Conservation (phyloP, 2,888 invertebrate species). For the Melieria picta region DNA sequence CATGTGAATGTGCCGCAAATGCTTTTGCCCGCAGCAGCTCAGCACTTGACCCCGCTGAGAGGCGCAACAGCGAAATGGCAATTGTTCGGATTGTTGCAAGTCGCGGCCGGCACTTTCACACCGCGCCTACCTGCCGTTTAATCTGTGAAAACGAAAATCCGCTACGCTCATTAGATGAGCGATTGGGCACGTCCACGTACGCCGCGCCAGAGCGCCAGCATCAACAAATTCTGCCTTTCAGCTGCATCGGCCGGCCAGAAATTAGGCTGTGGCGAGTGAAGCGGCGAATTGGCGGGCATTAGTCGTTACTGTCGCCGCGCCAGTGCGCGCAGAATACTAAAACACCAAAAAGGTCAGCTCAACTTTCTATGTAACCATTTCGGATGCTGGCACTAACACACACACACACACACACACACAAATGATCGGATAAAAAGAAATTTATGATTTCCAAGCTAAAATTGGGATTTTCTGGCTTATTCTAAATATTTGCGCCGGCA, state of each 20-base stretch:
- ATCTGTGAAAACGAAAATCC: constrained; percentile 11
- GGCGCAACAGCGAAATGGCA: too few relatives aligned
- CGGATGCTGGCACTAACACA: neutral
- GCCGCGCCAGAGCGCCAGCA: constrained; percentile 3
- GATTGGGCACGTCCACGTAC: constrained; percentile 5
- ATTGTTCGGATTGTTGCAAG: neutral
- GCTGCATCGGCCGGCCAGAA: neutral
- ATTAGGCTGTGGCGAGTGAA: neutral
- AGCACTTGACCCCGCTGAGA: too few relatives aligned
- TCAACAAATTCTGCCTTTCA: neutral
- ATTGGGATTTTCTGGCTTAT: too few relatives aligned
- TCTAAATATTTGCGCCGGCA: too few relatives aligned
- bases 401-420: neutral
- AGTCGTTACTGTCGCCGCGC: neutral
- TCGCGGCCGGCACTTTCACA: constrained; percentile 23
- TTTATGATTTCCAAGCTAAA: neutral
- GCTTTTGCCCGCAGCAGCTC: neutral
- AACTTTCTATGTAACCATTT: constrained; percentile 33
- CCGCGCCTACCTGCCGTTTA: constrained; percentile 8
- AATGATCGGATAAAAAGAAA: neutral
- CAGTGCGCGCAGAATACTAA: neutral
- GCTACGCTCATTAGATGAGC: neutral
- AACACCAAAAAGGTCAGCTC: constrained; percentile 30
- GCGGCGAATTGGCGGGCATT: constrained; percentile 2
- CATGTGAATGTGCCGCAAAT: neutral